Percentiles rank a stretch among this genome's conserved stretches.
Conservation (phyloP, 2,888 invertebrate genomes). For the Petrolisthes manimaculis region DNA sequence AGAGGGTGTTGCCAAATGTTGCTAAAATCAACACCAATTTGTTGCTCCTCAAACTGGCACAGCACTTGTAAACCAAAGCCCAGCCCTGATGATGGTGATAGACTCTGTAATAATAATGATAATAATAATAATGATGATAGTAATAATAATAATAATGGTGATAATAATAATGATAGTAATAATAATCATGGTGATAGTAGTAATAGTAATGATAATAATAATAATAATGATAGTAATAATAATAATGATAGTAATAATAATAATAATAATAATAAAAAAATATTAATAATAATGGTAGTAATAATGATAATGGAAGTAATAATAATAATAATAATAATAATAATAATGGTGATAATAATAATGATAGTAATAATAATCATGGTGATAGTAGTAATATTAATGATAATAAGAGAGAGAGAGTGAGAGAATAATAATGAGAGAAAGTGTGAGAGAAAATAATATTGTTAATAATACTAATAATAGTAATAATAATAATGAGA, state of each 20-base stretch:
- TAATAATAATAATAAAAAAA: not conserved
- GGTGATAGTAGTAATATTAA: no score
- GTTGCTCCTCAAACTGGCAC: slow-evolving; percentile 51
- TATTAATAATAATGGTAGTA: not conserved
- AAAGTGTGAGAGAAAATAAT: not conserved
- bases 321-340: not conserved
- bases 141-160: not conserved
- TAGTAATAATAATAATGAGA: not conserved
- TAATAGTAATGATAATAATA: not conserved
- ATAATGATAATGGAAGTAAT: not conserved
- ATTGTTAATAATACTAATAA: not conserved
- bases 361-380: no score
- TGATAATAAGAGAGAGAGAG: no score
- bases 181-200: no score
- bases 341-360: not conserved
- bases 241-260: not conserved
- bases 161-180: not conserved
- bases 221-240: not conserved
- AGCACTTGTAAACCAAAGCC: slow-evolving; percentile 57
- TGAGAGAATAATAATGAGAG: not conserved
- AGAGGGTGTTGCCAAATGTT: slow-evolving; percentile 49
- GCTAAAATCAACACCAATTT: not conserved
- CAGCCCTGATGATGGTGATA: slow-evolving; percentile 46
- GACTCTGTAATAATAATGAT: slow-evolving; percentile 24
- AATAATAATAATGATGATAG: not conserved